Conservation (phyloP, 1,140 invertebrate genomes). For the Thrips palmi region DNA sequence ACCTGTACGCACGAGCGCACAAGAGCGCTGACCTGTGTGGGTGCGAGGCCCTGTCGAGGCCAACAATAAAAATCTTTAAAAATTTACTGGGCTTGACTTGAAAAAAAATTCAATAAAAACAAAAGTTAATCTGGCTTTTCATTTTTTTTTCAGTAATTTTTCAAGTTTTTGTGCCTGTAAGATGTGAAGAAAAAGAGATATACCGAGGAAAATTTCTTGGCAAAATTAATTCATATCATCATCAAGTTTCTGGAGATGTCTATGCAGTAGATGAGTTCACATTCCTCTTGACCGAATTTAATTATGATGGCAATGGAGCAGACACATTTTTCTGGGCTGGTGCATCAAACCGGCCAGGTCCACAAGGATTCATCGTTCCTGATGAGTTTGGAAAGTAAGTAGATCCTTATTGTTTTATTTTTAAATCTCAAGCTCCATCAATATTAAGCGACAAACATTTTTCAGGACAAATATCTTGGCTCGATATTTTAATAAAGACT, state of each 20-base stretch:
- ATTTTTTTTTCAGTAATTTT: slow-evolving; percentile 12
- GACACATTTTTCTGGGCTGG: slow-evolving; percentile 90
- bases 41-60: background rate
- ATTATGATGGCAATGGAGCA: slow-evolving; percentile 77
- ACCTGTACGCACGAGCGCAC: too few relatives aligned
- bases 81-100: slow-evolving; percentile 5
- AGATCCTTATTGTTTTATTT: background rate
- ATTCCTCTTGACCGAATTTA: slow-evolving; percentile 62
- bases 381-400: slow-evolving; percentile 71
- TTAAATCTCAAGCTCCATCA: too few relatives aligned
- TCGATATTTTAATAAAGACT: slow-evolving; percentile 71
- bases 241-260: slow-evolving; percentile 71
- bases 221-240: slow-evolving; percentile 79
- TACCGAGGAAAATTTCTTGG: slow-evolving; percentile 68
- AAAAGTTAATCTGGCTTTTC: slow-evolving; percentile 20
- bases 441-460: too few relatives aligned
- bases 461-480: slow-evolving; percentile 69
- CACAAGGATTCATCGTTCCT: slow-evolving; percentile 78
- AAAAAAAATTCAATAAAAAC: slow-evolving; percentile 2
- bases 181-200: slow-evolving; percentile 41
- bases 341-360: slow-evolving; percentile 64
- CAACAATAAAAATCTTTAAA: slow-evolving; percentile 1
- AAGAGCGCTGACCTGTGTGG: too few relatives aligned
- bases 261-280: slow-evolving; percentile 81
- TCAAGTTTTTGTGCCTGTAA: too few relatives aligned